Percentiles rank a stretch among this genome's conserved stretches.
Evolutionary conservation across 1,140 invertebrate species (phyloP).

Genomic region (Ylistrum balloti): DNA sequence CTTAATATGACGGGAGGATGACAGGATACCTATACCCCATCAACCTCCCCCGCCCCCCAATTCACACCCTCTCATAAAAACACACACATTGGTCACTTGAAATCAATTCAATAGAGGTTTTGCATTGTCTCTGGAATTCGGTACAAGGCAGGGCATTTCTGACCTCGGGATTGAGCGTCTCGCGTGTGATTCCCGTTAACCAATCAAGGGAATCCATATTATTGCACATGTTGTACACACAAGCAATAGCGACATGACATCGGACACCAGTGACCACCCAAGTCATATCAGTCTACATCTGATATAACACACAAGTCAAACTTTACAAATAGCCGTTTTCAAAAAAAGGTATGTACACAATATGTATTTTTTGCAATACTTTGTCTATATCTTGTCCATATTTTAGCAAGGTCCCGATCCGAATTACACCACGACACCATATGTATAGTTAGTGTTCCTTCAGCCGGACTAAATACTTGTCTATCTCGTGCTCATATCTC

Average conservation of each 20-base stretch:
- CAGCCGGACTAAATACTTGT: not conserved
- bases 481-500: slow-evolving; percentile 2
- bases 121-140: too few relatives aligned
- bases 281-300: not conserved
- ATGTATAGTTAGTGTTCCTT: not conserved
- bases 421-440: not conserved
- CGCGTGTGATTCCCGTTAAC: not conserved
- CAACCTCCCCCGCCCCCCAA: too few relatives aligned
- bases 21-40: too few relatives aligned
- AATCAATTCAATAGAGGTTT: too few relatives aligned
- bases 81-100: too few relatives aligned
- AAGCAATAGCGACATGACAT: not conserved
- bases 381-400: slow-evolving; percentile 1
- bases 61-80: too few relatives aligned
- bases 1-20: too few relatives aligned
- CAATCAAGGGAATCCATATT: not conserved
- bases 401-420: not conserved
- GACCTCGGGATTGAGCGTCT: not conserved
- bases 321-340: not conserved
- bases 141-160: too few relatives aligned
- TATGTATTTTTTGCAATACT: not conserved
- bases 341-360: not conserved
- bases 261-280: not conserved
- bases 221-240: not conserved
- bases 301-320: not conserved